Percentiles rank a stretch among this genome's conserved stretches.
These are phyloP conservation scores for Pedicia rivosa DNA, from an alignment of 2,888 invertebrate species.

Conservation along the genomic window DNA sequence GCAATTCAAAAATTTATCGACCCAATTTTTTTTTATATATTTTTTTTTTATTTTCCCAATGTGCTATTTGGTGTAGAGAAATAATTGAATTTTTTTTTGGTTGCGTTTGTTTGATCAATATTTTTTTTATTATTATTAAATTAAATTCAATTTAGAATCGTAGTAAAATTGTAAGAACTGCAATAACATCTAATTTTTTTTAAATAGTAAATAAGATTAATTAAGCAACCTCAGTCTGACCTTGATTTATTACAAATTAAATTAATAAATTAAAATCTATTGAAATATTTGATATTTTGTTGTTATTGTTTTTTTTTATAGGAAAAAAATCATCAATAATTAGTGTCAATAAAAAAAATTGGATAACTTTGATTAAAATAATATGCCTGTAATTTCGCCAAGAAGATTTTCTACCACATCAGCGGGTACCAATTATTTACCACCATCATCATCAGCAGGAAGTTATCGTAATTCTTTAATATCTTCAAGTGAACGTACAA, in stretches of 20 bases:
- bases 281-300: neutral
- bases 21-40: too few relatives aligned
- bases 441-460: conserved; percentile 24
- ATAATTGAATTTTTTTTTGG: too few relatives aligned
- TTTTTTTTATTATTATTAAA: too few relatives aligned
- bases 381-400: conserved; percentile 33
- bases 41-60: too few relatives aligned
- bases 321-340: neutral
- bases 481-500: conserved; percentile 17
- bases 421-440: conserved; percentile 26
- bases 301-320: neutral
- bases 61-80: too few relatives aligned
- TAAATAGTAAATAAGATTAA: neutral
- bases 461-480: conserved; percentile 6
- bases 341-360: conserved; percentile 1
- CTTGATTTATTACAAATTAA: conserved; percentile 4
- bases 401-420: conserved; percentile 25
- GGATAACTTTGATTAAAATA: conserved; percentile 14
- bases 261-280: neutral
- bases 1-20: neutral
- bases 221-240: conserved; percentile 4
- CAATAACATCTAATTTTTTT: neutral
- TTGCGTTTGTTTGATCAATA: too few relatives aligned
- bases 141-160: too few relatives aligned
- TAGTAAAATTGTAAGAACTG: neutral